These are phyloP conservation scores for Pachymerium ferrugineum DNA, from an alignment of 2,888 invertebrate genomes.

Conservation along the genomic window DNA sequence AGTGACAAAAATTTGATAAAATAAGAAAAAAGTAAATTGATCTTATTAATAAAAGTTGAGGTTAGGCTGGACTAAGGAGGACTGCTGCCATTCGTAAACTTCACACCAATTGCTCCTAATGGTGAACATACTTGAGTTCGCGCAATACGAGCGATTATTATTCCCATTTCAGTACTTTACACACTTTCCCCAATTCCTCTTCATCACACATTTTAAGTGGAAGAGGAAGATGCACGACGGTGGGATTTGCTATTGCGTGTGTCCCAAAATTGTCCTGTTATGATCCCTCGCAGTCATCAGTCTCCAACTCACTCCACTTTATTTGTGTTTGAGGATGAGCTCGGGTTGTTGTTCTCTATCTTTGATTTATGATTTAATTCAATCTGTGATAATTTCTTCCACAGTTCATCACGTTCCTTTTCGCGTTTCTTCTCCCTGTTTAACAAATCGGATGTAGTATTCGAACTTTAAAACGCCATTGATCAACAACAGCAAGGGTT, in stretches of 20 bases:
- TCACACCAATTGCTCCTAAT: slow-evolving; percentile 25
- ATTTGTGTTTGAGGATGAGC: slow-evolving; percentile 7
- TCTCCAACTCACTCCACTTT: slow-evolving; percentile 24
- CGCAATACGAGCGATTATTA: slow-evolving; percentile 6
- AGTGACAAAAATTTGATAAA: background rate
- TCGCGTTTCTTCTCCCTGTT: slow-evolving; percentile 87
- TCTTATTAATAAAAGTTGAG: slow-evolving; percentile 17
- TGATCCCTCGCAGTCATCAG: background rate
- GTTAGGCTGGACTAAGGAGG: slow-evolving; percentile 21
- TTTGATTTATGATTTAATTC: slow-evolving; percentile 57
- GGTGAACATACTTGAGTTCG: slow-evolving; percentile 23
- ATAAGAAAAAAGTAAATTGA: background rate
- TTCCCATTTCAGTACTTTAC: slow-evolving; percentile 4
- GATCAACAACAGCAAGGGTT: too few relatives aligned
- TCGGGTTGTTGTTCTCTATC: slow-evolving; percentile 34
- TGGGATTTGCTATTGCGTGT: slow-evolving; percentile 17
- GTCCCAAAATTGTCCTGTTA: slow-evolving; percentile 16
- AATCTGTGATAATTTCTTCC: slow-evolving; percentile 89
- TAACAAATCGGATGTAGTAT: too few relatives aligned
- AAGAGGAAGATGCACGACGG: slow-evolving; percentile 14
- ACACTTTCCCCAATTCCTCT: background rate
- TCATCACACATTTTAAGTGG: background rate
- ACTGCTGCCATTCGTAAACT: slow-evolving; percentile 11
- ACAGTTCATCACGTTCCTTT: slow-evolving; percentile 94
- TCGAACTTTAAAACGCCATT: too few relatives aligned